phyloP scores from a whole-genome alignment of 2,888 invertebrate genomes.

The Stenichneumon culpator region DNA sequence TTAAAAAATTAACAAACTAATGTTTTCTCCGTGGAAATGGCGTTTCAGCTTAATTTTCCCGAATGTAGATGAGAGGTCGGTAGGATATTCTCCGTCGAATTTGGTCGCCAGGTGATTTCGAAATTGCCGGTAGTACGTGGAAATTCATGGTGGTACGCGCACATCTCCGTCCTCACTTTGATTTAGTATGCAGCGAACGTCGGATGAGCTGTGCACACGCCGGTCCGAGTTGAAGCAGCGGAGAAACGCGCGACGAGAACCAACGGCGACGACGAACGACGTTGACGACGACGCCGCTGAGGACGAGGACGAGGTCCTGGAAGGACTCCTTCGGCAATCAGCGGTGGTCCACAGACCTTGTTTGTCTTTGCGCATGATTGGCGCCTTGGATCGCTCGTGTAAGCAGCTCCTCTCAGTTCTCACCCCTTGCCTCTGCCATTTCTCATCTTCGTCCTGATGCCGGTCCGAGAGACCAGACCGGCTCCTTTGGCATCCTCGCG shows the following conservation, averaged over 20 bases:
- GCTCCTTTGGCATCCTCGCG: constrained; percentile 8
- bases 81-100: constrained; percentile 31
- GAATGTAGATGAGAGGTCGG: constrained; percentile 19
- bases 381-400: constrained; percentile 81
- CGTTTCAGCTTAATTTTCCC: neutral
- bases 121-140: constrained; percentile 52
- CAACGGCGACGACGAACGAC: constrained; percentile 46
- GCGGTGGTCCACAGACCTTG: constrained; percentile 81
- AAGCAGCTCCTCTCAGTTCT: constrained; percentile 68
- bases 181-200: constrained; percentile 82
- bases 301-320: constrained; percentile 59
- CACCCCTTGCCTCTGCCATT: constrained; percentile 31
- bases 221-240: constrained; percentile 62
- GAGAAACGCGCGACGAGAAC: constrained; percentile 41
- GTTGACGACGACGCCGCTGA: constrained; percentile 48
- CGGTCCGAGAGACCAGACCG: constrained; percentile 16
- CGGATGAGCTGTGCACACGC: constrained; percentile 72
- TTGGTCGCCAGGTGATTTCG: constrained; percentile 52
- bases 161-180: constrained; percentile 73
- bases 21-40: neutral
- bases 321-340: constrained; percentile 82
- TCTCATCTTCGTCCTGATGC: constrained; percentile 40
- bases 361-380: constrained; percentile 84
- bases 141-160: constrained; percentile 53
- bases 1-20: neutral